Evolutionary conservation across 2,888 invertebrate species (phyloP).

Genomic region (Orthonevra nobilis): DNA sequence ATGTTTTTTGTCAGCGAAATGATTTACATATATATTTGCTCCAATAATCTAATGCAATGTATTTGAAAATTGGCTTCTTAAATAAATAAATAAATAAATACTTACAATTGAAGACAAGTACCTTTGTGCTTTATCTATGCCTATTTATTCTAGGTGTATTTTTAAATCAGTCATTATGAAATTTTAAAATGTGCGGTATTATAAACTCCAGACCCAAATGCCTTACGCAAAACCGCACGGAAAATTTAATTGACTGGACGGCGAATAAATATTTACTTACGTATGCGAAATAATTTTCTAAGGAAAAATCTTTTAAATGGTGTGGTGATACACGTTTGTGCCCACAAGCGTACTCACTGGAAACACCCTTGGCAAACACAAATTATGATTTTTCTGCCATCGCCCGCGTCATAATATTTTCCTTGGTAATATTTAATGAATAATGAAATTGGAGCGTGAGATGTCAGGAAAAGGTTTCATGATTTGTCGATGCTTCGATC

Average conservation of each 20-base stretch:
- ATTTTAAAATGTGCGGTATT: no score
- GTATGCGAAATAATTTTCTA: slow-evolving; percentile 54
- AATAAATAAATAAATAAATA: no score
- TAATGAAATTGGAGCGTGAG: slow-evolving; percentile 65
- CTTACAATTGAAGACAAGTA: no score
- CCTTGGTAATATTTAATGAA: slow-evolving; percentile 67
- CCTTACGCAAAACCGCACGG: slow-evolving; percentile 2
- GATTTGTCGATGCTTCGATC: slow-evolving; percentile 65
- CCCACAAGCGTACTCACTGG: slow-evolving; percentile 43
- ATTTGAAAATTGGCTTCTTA: no score
- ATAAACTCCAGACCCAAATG: no score
- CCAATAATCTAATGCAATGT: no score
- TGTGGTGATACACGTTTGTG: slow-evolving; percentile 48
- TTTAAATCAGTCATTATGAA: no score
- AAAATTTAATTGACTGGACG: slow-evolving; percentile 68
- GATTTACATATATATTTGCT: no score
- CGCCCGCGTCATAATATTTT: slow-evolving; percentile 66
- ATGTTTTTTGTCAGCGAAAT: no score
- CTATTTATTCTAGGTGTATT: no score
- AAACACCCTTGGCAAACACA: slow-evolving; percentile 56
- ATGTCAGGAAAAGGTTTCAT: slow-evolving; percentile 68
- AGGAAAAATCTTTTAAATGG: slow-evolving; percentile 59
- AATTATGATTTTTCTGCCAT: slow-evolving; percentile 43
- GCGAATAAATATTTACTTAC: slow-evolving; percentile 62
- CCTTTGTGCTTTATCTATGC: no score